Evolutionary conservation across 2,797 vertebrate genomes (phyloP), one percentile per base, ranked within the genome.

Genomic region (Eurystomus glaucurus): DNA sequence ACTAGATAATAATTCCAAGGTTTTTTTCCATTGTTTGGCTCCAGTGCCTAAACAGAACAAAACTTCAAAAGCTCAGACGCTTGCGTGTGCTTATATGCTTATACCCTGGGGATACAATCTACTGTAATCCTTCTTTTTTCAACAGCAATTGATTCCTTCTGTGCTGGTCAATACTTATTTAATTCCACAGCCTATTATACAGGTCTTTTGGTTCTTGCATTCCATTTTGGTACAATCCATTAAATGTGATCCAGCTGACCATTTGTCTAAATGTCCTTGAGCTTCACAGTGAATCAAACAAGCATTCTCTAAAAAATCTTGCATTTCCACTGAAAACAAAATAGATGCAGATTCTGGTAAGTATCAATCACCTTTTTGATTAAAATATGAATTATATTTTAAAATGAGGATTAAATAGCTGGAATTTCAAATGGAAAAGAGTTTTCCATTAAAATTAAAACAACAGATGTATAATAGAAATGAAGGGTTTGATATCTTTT

Each of bases 101-200:
- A 61, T 35, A 71, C 41, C 80, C 61, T 11, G 26, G 28, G 50
- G 72, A 65, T 39, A 31, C 41, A 94, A 62, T 79, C 48, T 74
- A 66, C 21, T 48, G 22, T 60, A 94, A 93, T 95, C 4, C 83
- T 60, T 54, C 71, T 82, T 84, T 70, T 89, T 93, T 74, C 71
- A 88, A 43, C 72, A 71, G 37, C 2, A 62, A 95, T 92, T 72
- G 88, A 93, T 95, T 84, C 19, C 22, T 61, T 86, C 28, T 68
- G 20, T 39, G 16, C 5, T 88, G 26, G 23, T 90, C 90, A 95
- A 93, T 95, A 95, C 37, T 61, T 93, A 77, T 17, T 95, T 88
- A 90, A 90, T 95, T 96, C 46, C 57, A 74, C 14, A 78, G 45
- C 28, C 39, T 66, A 50, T 84, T 95, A 78, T 65, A 68, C 18